phyloP scores from a whole-genome alignment of 2,113 vertebrate species.

The Galeopterus variegatus region DNA sequence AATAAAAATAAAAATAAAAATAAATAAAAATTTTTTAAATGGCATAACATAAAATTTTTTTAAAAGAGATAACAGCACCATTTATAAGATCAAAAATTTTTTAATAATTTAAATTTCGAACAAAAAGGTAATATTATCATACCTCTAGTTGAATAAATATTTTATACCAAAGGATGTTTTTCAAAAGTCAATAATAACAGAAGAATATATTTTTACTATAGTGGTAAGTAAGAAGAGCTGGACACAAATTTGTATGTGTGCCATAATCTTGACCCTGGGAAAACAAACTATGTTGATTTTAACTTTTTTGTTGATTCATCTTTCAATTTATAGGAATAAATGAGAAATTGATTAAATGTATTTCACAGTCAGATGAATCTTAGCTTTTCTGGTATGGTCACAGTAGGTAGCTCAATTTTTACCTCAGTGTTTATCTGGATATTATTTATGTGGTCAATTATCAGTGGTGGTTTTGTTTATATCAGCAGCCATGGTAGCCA shows the following conservation, averaged over 20 bases:
- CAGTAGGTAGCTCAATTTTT: not conserved
- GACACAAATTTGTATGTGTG: not conserved
- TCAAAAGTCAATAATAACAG: not conserved
- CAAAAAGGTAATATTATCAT: not conserved
- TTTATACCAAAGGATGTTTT: constrained; percentile 1
- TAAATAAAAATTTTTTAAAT: too few species aligned
- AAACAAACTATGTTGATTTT: not conserved
- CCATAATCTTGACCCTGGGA: not conserved
- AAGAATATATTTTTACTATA: not conserved
- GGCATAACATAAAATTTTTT: too few species aligned
- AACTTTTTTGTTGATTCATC: not conserved
- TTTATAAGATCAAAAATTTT: not conserved
- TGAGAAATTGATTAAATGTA: constrained; percentile 49
- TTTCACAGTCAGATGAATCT: not conserved
- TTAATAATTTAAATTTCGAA: not conserved
- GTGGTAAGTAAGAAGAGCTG: not conserved
- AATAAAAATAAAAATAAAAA: too few species aligned
- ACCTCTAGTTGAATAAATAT: not conserved
- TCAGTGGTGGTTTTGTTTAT: not conserved
- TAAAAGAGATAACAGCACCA: not conserved
- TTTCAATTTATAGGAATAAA: constrained; percentile 20
- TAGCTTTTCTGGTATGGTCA: not conserved
- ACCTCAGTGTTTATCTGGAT: not conserved
- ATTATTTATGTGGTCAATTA: not conserved
- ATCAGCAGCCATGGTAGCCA: not conserved